Base-by-base conservation (phyloP, 2,888 invertebrate genomes). In the Mantis religiosa region DNA sequence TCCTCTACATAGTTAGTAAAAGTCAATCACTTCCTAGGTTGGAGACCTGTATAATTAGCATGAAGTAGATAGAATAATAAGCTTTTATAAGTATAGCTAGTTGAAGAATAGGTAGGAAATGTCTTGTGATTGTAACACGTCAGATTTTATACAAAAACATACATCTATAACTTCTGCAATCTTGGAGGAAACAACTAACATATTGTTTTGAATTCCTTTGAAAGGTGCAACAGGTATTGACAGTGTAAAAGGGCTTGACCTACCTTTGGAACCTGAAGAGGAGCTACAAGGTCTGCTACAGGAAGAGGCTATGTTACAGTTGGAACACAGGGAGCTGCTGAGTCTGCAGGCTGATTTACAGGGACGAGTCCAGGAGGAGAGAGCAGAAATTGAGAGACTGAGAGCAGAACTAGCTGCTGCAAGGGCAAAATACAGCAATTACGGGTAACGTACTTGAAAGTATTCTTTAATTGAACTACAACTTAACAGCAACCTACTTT, bases 291-390 rank as follows among this genome's bases (percentile, higher is more conserved):
- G 89, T 28, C 87, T 90, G 47, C 85, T 90, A 82, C 90, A 90
- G 82, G 90, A 90, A 82, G 90, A 90, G 81, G 87, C 89, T 27
- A 85, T 89, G 15, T 90, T 92, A 14, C 90, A 91, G 84, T 91
- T 93, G 54, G 92, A 93, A 90, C 93, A 93, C 86, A 93, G 94
- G 90, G 94, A 94, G 92, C 91, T 94, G 41, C 92, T 96, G 47
- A 95, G 95, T 90, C 94, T 97, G 91, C 96, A 97, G 91, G 95
- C 95, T 1, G 94, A 96, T 85, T 93, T 97, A 20, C 95, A 96
- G 92, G 95, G 95, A 1, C 95, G 96, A 92, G 96, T 97, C 88
- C 95, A 95, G 91, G 95, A 95, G 0, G 97, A 97, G 93, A 95
- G 95, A 91, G 95, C 95, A 83, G 97, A 97, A 93, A 96, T 97